Evolutionary conservation across 1,140 invertebrate species (phyloP), one percentile per base, ranked within the genome.

Genomic region (Dolichoris vasculosae): DNA sequence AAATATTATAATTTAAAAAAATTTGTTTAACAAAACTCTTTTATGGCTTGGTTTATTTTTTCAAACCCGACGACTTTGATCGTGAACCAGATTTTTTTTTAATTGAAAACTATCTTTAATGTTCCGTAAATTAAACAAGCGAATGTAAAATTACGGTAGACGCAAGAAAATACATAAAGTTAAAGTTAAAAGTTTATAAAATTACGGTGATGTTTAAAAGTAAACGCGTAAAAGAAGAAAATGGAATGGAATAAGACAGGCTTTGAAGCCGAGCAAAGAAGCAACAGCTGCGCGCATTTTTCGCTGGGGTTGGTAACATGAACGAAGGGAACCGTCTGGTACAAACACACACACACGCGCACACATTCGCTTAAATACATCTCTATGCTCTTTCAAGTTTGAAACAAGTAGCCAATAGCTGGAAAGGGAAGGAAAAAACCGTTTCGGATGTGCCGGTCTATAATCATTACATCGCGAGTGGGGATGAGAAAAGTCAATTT

Each of bases 241-340:
- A 32, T 73, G 13, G 23, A 13, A 17, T n/a, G 20, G 38, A 30
- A 43, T 17, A 9, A 23, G 6, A 40, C 6, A 2, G 69, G 6
- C 15, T 38, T 26, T 40, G 15, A 0, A 26, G 38, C 38, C 6
- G 26, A 73, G 38, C 1, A 1, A n/a, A 43, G 40, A 23, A 43
- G 69, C 23, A 43, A 73, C 69, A 73, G 69, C 69, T 73, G 69
- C 69, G 38, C 38, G 3, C 2, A 2, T 73, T 43, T 73, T 38
- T 17, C 30, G 9, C 15, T 73, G 69, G 69, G 69, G 69, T 73
- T 73, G 69, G 69, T 73, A 38, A 26, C 38, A n/a, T n/a, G 69
- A 73, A 73, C 43, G 9, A 30, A 73, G n/a, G 30, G 23, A 11
- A 40, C 63, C 63, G 30, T 32, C 6, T 67, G 63, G 4, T 0